Percentiles rank a stretch among this genome's conserved stretches.
Conservation (phyloP, 2,888 invertebrate species). For the Amorpha juglandis region DNA sequence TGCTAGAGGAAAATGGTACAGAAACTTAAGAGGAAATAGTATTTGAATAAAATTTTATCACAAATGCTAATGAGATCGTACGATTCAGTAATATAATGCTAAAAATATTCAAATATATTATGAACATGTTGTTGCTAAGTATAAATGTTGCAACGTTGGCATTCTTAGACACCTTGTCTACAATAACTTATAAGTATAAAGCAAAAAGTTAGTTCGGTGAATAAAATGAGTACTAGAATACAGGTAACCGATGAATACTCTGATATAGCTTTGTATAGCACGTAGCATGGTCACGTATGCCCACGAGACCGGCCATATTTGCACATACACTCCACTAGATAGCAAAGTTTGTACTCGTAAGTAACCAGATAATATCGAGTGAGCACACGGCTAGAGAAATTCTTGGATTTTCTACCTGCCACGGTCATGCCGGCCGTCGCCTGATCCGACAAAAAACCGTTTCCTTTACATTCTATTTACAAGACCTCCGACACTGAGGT, state of each 20-base stretch:
- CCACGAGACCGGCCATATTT: slow-evolving; percentile 68
- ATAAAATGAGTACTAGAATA: background rate
- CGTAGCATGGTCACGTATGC: slow-evolving; percentile 63
- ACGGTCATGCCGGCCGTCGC: slow-evolving; percentile 47
- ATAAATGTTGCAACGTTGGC: background rate
- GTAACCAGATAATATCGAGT: slow-evolving; percentile 67
- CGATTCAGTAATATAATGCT: background rate
- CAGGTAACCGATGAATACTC: background rate
- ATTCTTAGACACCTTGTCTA: slow-evolving; percentile 4
- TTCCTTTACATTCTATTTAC: slow-evolving; percentile 79
- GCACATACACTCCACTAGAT: slow-evolving; percentile 75
- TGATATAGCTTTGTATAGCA: slow-evolving; percentile 38
- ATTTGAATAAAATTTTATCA: background rate
- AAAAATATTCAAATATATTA: slow-evolving; percentile 10
- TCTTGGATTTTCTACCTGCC: slow-evolving; percentile 67
- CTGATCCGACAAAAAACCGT: slow-evolving; percentile 66
- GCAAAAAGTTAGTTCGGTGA: background rate
- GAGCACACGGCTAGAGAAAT: slow-evolving; percentile 49
- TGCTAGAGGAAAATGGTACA: background rate
- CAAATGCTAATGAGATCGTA: slow-evolving; percentile 1
- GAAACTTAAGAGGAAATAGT: background rate
- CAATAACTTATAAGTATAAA: background rate
- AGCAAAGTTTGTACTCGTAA: slow-evolving; percentile 69
- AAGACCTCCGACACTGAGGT: slow-evolving; percentile 79
- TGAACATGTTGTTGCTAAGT: background rate